A percentile compares a stretch with the other conserved stretches of the same genome.
phyloP scores from a whole-genome alignment of 2,888 invertebrate species.

The Eudasyphora cyanicolor region DNA sequence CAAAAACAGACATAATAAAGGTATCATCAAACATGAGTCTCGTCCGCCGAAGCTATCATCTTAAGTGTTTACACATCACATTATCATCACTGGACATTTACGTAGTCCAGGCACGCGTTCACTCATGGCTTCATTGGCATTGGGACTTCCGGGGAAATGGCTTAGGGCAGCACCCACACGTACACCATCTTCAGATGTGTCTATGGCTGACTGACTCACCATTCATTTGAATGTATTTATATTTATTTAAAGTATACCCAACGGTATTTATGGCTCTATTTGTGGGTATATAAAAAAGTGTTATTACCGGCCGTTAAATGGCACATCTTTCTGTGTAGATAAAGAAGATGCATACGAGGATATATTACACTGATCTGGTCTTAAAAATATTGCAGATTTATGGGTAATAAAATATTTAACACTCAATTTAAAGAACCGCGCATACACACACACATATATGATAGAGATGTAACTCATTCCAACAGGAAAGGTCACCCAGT shows the following conservation, averaged over 20 bases:
- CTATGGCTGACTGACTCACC: background rate
- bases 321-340: background rate
- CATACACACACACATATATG: background rate
- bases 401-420: slow-evolving; percentile 23
- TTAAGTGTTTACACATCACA: background rate
- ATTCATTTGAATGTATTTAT: background rate
- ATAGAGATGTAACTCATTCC: background rate
- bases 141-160: background rate
- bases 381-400: background rate
- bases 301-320: background rate
- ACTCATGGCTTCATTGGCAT: background rate
- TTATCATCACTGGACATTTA: background rate
- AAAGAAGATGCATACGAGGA: background rate
- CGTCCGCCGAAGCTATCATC: too few relatives aligned
- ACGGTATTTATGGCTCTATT: background rate
- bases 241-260: background rate
- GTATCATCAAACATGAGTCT: too few relatives aligned
- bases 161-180: background rate
- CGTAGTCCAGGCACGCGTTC: background rate
- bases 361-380: background rate
- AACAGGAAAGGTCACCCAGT: background rate
- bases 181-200: background rate
- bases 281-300: background rate
- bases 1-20: too few relatives aligned
- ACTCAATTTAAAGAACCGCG: slow-evolving; percentile 26